These are phyloP conservation scores for Chlorospingus flavigularis DNA, from an alignment of 2,797 vertebrate species.

Conservation along the genomic window DNA sequence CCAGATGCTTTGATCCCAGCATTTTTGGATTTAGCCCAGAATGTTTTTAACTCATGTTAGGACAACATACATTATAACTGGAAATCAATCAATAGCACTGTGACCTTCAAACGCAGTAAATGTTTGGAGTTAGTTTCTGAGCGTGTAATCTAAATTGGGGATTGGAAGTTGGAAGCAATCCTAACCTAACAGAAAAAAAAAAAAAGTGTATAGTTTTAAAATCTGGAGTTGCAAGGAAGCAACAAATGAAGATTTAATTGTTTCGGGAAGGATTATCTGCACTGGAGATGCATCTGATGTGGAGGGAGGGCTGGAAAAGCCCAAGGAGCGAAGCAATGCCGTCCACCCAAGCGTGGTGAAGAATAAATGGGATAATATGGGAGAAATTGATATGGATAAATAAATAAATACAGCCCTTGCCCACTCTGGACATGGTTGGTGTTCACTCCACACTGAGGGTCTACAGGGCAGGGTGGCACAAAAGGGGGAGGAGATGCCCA, in stretches of 20 bases:
- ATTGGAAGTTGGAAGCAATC: slow-evolving; percentile 79
- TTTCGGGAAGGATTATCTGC: slow-evolving; percentile 40
- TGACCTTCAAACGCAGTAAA: slow-evolving; percentile 82
- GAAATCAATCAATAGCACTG: slow-evolving; percentile 84
- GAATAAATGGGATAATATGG: neutral
- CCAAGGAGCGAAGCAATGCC: neutral
- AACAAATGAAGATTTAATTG: slow-evolving; percentile 75
- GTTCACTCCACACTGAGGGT: neutral
- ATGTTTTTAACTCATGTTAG: slow-evolving; percentile 80
- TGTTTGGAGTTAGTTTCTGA: slow-evolving; percentile 81
- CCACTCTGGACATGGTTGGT: neutral
- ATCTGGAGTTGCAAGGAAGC: slow-evolving; percentile 75
- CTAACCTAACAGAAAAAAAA: slow-evolving; percentile 73
- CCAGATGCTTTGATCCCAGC: slow-evolving; percentile 83
- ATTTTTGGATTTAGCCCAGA: slow-evolving; percentile 81
- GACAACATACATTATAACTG: slow-evolving; percentile 84
- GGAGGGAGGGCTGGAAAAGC: slow-evolving; percentile 15
- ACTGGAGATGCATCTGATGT: slow-evolving; percentile 41
- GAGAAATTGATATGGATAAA: neutral
- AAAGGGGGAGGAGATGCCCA: fast-evolving
- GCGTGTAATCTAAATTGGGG: slow-evolving; percentile 80
- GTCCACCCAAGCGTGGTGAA: neutral
- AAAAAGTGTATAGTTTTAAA: slow-evolving; percentile 65
- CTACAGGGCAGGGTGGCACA: neutral
- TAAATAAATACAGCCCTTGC: neutral